Percentiles rank a stretch among this genome's conserved stretches.
These are phyloP conservation scores for Hoplostethus atlanticus DNA, from an alignment of 2,797 vertebrate genomes.

Conservation along the genomic window DNA sequence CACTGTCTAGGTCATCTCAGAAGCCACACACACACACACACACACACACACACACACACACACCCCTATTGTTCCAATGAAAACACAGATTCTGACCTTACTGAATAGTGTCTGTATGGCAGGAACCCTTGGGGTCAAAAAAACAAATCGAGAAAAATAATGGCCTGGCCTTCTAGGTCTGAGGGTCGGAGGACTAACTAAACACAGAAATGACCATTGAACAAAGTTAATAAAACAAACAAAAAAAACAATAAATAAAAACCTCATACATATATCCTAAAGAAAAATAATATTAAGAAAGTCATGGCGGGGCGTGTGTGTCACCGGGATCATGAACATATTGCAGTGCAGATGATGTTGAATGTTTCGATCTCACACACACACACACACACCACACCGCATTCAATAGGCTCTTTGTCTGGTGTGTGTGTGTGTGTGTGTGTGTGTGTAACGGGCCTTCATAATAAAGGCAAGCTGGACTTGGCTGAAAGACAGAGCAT, in stretches of 20 bases:
- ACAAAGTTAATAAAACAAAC: too few species aligned
- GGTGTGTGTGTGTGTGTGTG: constrained; percentile 38
- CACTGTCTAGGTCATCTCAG: neutral
- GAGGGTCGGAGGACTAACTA: too few species aligned
- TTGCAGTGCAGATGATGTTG: constrained; percentile 40
- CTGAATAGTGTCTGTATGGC: too few species aligned
- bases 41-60: neutral
- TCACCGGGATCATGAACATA: constrained; percentile 41
- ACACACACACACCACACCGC: constrained; percentile 2
- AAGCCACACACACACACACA: neutral
- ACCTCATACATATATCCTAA: constrained; percentile 25
- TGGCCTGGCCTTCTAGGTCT: too few species aligned
- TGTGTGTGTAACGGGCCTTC: constrained; percentile 63
- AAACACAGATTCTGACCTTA: too few species aligned
- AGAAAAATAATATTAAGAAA: constrained; percentile 16
- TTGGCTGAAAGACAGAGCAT: constrained; percentile 74
- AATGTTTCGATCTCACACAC: constrained; percentile 31
- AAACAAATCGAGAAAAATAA: too few species aligned
- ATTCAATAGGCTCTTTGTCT: constrained; percentile 86
- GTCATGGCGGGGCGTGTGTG: constrained; percentile 22
- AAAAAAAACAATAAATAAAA: too few species aligned
- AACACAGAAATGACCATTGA: too few species aligned
- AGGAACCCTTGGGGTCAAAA: too few species aligned
- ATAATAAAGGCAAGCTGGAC: constrained; percentile 83
- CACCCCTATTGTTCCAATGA: constrained; percentile 58